Evolutionary conservation across 1,140 invertebrate genomes (phyloP).

Genomic region (Forficula auricularia): DNA sequence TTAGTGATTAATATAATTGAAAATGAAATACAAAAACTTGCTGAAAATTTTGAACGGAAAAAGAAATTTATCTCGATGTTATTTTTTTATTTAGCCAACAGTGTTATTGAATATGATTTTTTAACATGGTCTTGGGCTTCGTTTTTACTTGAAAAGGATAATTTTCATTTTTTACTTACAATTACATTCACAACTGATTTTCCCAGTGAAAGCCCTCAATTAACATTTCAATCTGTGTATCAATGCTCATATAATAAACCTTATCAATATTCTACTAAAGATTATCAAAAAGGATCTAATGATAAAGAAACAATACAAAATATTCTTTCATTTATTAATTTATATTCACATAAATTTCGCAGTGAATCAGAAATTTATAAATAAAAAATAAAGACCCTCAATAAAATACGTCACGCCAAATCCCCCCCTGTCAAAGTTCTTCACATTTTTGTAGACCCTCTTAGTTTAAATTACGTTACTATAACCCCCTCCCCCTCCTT

Average conservation of each 20-base stretch:
- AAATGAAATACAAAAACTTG: constrained; percentile 29
- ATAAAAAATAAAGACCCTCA: no score
- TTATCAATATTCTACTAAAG: constrained; percentile 12
- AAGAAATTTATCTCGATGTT: constrained; percentile 19
- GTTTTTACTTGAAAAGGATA: constrained; percentile 19
- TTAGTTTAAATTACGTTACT: no score
- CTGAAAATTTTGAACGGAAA: constrained; percentile 18
- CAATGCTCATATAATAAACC: constrained; percentile 15
- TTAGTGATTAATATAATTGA: constrained; percentile 30
- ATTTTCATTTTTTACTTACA: constrained; percentile 19
- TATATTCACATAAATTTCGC: no score
- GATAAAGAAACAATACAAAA: no score
- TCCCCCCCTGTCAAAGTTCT: no score
- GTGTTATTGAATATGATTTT: constrained; percentile 23
- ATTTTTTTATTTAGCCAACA: constrained; percentile 14
- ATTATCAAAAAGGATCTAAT: constrained; percentile 17
- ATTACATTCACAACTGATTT: constrained; percentile 19
- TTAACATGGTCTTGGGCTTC: constrained; percentile 17
- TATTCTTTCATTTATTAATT: no score
- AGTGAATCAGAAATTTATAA: no score
- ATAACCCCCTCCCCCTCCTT: no score
- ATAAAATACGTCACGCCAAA: no score
- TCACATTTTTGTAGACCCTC: no score
- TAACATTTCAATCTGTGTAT: constrained; percentile 19
- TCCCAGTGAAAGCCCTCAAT: constrained; percentile 19